Evolutionary conservation across 2,888 invertebrate species (phyloP).

Genomic region (Cataglyphis altisquamis): DNA sequence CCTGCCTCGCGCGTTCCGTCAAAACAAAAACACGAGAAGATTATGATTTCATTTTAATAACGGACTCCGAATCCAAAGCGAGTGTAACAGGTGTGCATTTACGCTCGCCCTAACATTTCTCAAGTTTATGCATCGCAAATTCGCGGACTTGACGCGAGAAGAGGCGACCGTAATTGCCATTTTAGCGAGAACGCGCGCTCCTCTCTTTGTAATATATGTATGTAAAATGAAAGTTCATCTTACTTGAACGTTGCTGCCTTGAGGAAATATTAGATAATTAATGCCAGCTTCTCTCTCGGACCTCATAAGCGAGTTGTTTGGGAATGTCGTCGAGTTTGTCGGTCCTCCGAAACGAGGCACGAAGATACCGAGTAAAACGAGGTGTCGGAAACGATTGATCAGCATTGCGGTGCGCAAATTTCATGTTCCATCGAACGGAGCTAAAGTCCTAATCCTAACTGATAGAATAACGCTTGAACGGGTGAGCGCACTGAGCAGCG

Average conservation of each 20-base stretch:
- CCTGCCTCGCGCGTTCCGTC: conserved; percentile 22
- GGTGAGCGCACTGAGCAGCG: conserved; percentile 9
- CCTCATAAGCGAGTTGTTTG: conserved; percentile 46
- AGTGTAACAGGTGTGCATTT: conserved; percentile 29
- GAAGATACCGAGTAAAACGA: conserved; percentile 40
- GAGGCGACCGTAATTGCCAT: neutral
- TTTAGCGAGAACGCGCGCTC: neutral
- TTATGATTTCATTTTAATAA: conserved; percentile 40
- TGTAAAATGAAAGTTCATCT: conserved; percentile 80
- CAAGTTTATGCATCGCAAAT: conserved; percentile 4
- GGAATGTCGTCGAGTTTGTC: conserved; percentile 2
- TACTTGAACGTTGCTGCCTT: conserved; percentile 89
- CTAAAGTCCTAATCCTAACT: conserved; percentile 25
- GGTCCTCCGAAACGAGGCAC: neutral
- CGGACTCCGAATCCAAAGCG: neutral
- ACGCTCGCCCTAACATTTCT: neutral
- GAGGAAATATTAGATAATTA: conserved; percentile 88
- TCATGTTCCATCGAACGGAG: neutral
- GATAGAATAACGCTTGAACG: neutral
- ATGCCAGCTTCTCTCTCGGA: conserved; percentile 66
- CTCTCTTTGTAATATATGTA: neutral
- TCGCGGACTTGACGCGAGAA: conserved; percentile 7
- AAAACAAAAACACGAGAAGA: conserved; percentile 12
- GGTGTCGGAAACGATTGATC: conserved; percentile 27
- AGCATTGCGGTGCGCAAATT: conserved; percentile 41